Conservation (phyloP, 2,888 invertebrate species). For the Limnephilus auricula region DNA sequence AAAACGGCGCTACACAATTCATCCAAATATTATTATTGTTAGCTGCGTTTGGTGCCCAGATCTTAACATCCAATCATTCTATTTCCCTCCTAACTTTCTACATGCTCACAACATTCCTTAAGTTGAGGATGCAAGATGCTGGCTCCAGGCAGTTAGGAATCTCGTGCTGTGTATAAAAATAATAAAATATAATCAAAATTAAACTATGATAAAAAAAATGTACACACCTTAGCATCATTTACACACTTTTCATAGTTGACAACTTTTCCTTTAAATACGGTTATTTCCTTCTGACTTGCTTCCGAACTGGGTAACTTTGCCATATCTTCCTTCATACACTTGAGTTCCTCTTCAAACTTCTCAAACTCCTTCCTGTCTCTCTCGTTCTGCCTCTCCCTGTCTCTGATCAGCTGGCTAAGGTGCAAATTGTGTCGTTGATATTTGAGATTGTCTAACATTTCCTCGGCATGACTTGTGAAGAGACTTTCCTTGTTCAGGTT, state of each 20-base stretch:
- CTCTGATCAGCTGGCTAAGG: conserved; percentile 71
- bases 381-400: conserved; percentile 72
- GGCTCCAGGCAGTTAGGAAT: too few species aligned
- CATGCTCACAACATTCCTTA: not conserved
- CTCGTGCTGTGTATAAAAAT: too few species aligned
- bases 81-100: not conserved
- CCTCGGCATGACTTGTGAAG: conserved; percentile 70
- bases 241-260: conserved; percentile 73
- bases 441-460: conserved; percentile 69
- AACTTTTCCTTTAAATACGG: conserved; percentile 73
- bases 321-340: conserved; percentile 70
- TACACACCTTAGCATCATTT: conserved; percentile 72
- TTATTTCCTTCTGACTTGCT: conserved; percentile 72
- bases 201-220: not conserved
- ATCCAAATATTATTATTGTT: too few species aligned
- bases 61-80: too few species aligned
- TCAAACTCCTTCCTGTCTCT: conserved; percentile 70
- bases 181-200: not conserved
- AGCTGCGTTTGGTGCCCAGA: too few species aligned
- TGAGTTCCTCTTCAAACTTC: conserved; percentile 70
- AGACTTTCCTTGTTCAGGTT: conserved; percentile 71
- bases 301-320: conserved; percentile 71
- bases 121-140: too few species aligned
- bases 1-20: too few species aligned
- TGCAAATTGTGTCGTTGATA: conserved; percentile 73